Evolutionary conservation across 2,888 invertebrate genomes (phyloP), one percentile per base, ranked within the genome.

Genomic region (Eubasilissa splendida): DNA sequence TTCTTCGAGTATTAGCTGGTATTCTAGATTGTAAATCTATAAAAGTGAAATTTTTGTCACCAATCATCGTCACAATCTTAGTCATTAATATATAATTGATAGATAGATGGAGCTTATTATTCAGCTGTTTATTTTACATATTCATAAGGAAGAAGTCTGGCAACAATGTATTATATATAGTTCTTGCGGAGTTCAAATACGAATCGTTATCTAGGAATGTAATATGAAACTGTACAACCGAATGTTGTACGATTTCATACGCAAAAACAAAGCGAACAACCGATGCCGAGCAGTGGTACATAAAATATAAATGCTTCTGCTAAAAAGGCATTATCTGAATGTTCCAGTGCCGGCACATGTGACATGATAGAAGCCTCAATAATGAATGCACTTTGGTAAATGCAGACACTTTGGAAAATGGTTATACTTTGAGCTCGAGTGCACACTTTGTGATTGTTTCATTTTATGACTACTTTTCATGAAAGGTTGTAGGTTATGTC

Each of bases 371-470:
- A 56, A 60, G 59, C 74, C 59, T 75, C 74, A 75, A 75, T 75
- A 75, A 75, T 59, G 50, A 59, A 75, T 75, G 74, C 74, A 75
- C 58, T 75, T 75, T 75, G 12, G 14, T 63, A 33, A 63, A 63
- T 63, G 63, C 63, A 33, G 33, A 63, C 42, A 63, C 63, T 33
- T 63, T 63, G 22, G 5, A 63, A 33, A 63, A 63, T 33, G 42
- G 11, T 33, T 63, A 22, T 63, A 63, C 33, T 63, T 33, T 63
- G 12, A 33, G 33, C 42, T 31, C 63, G 63, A 63, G 63, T 63
- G 63, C 63, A 63, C 63, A 42, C 42, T 42, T 42, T 42, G 42
- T 42, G 42, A 42, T 42, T 42, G 42, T 42, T 42, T 42, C 42
- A 42, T 42, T 42, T 42, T 4, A 42, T 42, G 42, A 42, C 42